Percentiles rank a stretch among this genome's conserved stretches.
Conservation (phyloP, 2,888 invertebrate genomes). For the Caenorhabditis sp. region DNA sequence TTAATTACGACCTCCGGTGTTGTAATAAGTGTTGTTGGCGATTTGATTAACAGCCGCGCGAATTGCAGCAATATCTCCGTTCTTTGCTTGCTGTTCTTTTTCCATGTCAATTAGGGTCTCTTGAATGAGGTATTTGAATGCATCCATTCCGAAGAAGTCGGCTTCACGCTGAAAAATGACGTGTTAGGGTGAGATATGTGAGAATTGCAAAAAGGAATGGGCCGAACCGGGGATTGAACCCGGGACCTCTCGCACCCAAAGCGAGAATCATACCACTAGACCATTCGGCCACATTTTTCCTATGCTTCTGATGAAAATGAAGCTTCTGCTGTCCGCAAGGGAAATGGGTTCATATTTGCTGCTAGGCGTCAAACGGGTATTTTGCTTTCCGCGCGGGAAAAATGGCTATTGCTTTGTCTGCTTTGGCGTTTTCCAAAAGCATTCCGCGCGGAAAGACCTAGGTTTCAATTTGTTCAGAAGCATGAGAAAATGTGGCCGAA, state of each 20-base stretch:
- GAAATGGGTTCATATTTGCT: neutral
- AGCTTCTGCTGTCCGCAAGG: neutral
- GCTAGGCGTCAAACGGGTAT: neutral
- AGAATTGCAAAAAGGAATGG: slow-evolving; percentile 43
- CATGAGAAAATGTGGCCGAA: slow-evolving; percentile 48
- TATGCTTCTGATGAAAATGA: neutral
- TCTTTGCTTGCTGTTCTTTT: slow-evolving; percentile 41
- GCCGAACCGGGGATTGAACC: slow-evolving; percentile 81
- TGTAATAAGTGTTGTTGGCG: slow-evolving; percentile 65
- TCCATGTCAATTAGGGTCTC: slow-evolving; percentile 54
- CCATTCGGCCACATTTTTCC: slow-evolving; percentile 69
- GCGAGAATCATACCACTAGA: slow-evolving; percentile 83
- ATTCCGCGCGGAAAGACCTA: no score
- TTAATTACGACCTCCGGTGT: slow-evolving; percentile 36
- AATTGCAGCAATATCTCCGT: slow-evolving; percentile 46
- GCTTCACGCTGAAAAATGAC: slow-evolving; percentile 72
- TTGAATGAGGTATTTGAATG: slow-evolving; percentile 46
- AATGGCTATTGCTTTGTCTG: no score
- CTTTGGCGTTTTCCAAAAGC: no score
- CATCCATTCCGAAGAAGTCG: slow-evolving; percentile 69
- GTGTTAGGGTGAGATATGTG: neutral
- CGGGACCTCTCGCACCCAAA: slow-evolving; percentile 83
- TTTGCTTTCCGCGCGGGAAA: neutral
- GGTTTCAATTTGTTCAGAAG: no score
- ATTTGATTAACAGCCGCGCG: slow-evolving; percentile 65